These are phyloP conservation scores for Polietes domitor DNA, from an alignment of 2,888 invertebrate genomes.

Conservation along the genomic window DNA sequence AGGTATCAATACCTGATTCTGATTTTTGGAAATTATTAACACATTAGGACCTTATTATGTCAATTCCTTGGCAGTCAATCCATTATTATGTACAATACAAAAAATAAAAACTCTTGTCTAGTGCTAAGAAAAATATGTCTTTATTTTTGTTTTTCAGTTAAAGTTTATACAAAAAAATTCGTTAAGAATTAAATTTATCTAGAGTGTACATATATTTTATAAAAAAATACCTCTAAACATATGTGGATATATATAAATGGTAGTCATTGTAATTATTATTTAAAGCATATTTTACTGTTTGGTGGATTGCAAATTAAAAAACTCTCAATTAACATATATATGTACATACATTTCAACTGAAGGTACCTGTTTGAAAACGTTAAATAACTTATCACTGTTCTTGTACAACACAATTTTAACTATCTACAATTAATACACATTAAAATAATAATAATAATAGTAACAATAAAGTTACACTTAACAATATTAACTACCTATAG, in stretches of 20 bases:
- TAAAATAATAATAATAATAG: conserved; percentile 27
- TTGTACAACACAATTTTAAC: conserved; percentile 32
- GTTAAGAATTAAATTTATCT: too few relatives aligned
- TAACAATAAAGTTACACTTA: not conserved
- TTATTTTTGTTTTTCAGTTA: too few relatives aligned
- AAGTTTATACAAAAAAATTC: too few relatives aligned
- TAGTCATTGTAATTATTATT: conserved; percentile 1
- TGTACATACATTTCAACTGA: conserved; percentile 1
- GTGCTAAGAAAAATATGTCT: too few relatives aligned
- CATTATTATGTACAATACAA: too few relatives aligned
- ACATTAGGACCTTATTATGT: too few relatives aligned
- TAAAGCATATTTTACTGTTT: conserved; percentile 23
- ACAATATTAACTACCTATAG: conserved; percentile 75
- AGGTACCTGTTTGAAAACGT: not conserved
- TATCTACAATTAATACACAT: conserved; percentile 36
- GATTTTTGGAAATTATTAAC: too few relatives aligned
- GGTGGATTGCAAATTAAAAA: not conserved
- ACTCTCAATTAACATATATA: not conserved
- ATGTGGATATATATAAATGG: not conserved
- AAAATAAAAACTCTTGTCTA: too few relatives aligned
- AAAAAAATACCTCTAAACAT: too few relatives aligned
- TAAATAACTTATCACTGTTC: conserved; percentile 31
- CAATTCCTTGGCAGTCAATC: too few relatives aligned
- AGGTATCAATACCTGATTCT: too few relatives aligned
- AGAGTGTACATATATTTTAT: too few relatives aligned